These are phyloP conservation scores for Drosophila parthenogenetica DNA, from an alignment of 2,888 invertebrate species.

Conservation along the genomic window DNA sequence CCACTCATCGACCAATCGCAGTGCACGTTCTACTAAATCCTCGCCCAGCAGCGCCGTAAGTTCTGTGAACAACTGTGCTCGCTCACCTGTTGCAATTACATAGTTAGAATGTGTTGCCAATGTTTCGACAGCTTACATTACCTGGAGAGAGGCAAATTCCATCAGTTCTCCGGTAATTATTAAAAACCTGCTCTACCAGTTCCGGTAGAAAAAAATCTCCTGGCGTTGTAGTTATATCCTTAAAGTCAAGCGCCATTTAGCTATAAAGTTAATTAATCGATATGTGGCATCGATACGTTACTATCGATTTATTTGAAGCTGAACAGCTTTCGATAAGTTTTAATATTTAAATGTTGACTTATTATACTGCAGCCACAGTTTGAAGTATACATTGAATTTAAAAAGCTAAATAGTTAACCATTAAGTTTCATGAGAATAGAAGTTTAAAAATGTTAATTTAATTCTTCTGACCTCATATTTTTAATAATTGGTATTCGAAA, in stretches of 20 bases:
- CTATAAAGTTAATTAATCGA: neutral
- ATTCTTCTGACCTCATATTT: too few species aligned
- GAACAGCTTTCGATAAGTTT: too few species aligned
- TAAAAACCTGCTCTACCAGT: slow-evolving; percentile 42
- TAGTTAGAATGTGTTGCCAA: neutral
- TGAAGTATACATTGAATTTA: too few species aligned
- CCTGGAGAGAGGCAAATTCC: slow-evolving; percentile 15
- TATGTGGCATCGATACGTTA: neutral
- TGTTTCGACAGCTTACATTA: slow-evolving; percentile 2
- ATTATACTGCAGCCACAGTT: too few species aligned
- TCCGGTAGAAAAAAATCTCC: slow-evolving; percentile 42
- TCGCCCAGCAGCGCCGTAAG: slow-evolving; percentile 87
- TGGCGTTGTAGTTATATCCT: neutral
- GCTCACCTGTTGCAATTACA: slow-evolving; percentile 31
- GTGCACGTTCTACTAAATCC: slow-evolving; percentile 86
- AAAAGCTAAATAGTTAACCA: too few species aligned
- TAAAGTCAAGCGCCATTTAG: slow-evolving; percentile 42
- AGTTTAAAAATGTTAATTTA: too few species aligned
- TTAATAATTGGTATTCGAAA: neutral
- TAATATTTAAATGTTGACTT: too few species aligned
- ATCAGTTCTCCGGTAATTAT: slow-evolving; percentile 34
- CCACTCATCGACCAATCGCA: slow-evolving; percentile 88
- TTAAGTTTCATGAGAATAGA: too few species aligned
- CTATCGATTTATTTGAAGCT: too few species aligned
- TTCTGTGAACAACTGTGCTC: slow-evolving; percentile 86